phyloP scores from a whole-genome alignment of 1,140 invertebrate genomes.

The Bombus soroeensis region DNA sequence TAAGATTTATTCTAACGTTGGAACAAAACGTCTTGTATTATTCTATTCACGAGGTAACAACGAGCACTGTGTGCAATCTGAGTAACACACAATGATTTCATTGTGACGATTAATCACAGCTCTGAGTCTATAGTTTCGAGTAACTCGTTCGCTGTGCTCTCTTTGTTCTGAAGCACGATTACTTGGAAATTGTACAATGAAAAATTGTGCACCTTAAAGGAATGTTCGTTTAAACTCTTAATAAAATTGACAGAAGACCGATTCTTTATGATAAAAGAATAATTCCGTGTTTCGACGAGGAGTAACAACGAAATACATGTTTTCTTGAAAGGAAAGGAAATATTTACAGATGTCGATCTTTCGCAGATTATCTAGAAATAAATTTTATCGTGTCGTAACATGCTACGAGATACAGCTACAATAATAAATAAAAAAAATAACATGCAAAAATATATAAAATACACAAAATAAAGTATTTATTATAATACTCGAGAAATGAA shows the following conservation, averaged over 20 bases:
- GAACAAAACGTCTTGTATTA: not conserved
- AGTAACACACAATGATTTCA: constrained; percentile 5
- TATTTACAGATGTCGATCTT: no score
- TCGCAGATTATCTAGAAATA: no score
- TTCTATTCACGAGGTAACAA: not conserved
- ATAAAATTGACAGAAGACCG: not conserved
- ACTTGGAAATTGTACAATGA: not conserved
- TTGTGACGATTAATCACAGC: not conserved
- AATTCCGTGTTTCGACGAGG: not conserved
- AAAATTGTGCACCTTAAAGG: not conserved
- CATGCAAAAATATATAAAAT: no score
- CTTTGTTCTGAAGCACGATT: not conserved
- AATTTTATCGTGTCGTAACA: no score
- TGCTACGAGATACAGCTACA: no score
- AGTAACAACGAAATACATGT: no score
- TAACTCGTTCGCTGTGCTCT: not conserved
- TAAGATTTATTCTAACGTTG: not conserved
- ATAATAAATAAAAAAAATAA: no score
- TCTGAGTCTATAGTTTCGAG: not conserved
- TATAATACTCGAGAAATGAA: no score
- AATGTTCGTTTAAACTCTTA: not conserved
- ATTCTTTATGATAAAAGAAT: no score
- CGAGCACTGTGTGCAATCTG: not conserved
- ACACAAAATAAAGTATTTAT: no score
- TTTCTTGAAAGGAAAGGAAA: no score